These are phyloP conservation scores for Mellivora capensis DNA, from an alignment of 2,113 vertebrate species.

Conservation along the genomic window DNA sequence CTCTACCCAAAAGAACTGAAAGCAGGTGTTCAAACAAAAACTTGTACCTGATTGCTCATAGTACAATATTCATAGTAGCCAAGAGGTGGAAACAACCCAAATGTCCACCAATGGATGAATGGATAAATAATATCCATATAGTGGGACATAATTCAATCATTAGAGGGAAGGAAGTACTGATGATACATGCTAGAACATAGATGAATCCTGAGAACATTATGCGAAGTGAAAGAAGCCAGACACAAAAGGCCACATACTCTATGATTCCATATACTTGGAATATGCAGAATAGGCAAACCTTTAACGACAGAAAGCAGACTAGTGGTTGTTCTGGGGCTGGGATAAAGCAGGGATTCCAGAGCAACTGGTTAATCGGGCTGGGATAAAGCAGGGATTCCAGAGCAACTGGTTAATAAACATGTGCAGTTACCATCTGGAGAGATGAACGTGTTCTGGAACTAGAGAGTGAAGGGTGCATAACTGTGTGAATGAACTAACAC, in stretches of 20 bases:
- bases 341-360: background rate
- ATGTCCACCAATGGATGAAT: background rate
- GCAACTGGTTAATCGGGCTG: background rate
- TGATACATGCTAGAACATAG: background rate
- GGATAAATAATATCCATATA: background rate
- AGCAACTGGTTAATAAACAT: background rate
- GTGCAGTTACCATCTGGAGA: background rate
- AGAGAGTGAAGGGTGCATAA: background rate
- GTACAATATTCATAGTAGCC: background rate
- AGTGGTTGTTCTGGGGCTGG: background rate
- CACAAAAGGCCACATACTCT: background rate
- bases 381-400: background rate
- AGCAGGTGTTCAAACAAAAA: background rate
- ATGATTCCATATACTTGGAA: background rate
- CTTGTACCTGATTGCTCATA: background rate
- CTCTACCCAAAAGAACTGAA: background rate
- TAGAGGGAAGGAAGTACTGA: background rate
- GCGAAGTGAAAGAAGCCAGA: background rate
- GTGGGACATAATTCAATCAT: background rate
- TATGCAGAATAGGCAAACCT: background rate
- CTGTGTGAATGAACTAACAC: background rate
- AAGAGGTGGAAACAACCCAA: background rate
- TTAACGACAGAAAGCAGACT: background rate
- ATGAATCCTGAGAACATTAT: background rate
- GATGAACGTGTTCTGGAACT: background rate